These are phyloP conservation scores for Chaetogeoica ovagalla DNA, from an alignment of 2,888 invertebrate genomes.

Conservation along the genomic window DNA sequence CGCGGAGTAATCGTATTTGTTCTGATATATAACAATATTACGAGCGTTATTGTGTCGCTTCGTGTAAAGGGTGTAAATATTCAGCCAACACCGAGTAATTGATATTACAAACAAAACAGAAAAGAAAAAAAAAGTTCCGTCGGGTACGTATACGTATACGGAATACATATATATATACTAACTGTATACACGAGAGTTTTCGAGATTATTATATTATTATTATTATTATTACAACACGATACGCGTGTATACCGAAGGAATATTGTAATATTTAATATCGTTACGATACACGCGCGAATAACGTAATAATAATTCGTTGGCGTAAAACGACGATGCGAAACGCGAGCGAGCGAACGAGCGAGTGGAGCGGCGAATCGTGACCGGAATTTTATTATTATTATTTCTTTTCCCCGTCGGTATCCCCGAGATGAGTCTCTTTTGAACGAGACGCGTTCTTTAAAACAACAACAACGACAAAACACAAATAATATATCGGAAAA, in stretches of 20 bases:
- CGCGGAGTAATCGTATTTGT: too few species aligned
- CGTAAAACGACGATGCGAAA: neutral
- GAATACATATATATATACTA: too few species aligned
- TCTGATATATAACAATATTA: too few species aligned
- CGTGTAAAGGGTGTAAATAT: too few species aligned
- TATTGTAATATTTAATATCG: neutral
- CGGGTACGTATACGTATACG: too few species aligned
- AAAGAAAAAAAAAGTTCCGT: too few species aligned
- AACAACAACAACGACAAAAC: slow-evolving; percentile 22
- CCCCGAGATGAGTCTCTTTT: neutral
- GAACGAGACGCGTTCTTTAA: neutral
- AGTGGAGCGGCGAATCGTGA: slow-evolving; percentile 21
- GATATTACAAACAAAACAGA: too few species aligned
- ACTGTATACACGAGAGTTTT: neutral
- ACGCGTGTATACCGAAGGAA: neutral
- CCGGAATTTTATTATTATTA: slow-evolving; percentile 48
- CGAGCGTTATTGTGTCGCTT: too few species aligned
- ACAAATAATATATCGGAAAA: slow-evolving; percentile 33
- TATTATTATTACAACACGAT: neutral
- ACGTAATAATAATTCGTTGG: neutral
- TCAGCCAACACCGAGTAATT: too few species aligned
- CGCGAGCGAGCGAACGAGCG: too few species aligned
- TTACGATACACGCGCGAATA: slow-evolving; percentile 30
- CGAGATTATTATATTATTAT: slow-evolving; percentile 32
- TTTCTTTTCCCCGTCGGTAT: slow-evolving; percentile 6